A percentile compares a stretch with the other conserved stretches of the same genome.
phyloP scores from a whole-genome alignment of 2,797 vertebrate species.

The Lepus townsendii region DNA sequence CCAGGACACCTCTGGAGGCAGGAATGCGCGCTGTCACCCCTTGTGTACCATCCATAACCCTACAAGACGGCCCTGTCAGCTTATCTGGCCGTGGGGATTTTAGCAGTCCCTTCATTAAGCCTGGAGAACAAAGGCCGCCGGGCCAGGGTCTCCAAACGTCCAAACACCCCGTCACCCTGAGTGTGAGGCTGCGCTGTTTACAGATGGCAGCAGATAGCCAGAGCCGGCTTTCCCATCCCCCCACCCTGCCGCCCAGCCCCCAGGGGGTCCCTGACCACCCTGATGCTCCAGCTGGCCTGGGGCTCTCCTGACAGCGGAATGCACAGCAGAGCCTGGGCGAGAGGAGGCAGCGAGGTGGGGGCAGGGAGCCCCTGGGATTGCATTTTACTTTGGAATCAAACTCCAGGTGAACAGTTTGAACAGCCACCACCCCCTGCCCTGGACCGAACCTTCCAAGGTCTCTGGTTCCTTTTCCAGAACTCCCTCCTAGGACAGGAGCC shows the following conservation, averaged over 20 bases:
- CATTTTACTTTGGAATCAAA: not conserved
- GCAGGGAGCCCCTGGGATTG: not conserved
- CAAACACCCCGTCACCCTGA: conserved; percentile 90
- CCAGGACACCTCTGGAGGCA: conserved; percentile 76
- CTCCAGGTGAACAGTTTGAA: rapidly evolving
- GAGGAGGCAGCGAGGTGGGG: not conserved
- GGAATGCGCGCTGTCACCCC: conserved; percentile 87
- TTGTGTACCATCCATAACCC: conserved; percentile 90
- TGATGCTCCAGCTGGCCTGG: conserved; percentile 55
- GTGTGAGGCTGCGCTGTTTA: conserved; percentile 91
- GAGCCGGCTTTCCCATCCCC: conserved; percentile 85
- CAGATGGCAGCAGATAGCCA: conserved; percentile 89
- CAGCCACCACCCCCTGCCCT: too few relatives aligned
- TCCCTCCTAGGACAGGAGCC: not conserved
- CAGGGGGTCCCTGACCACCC: conserved; percentile 60
- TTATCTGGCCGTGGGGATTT: conserved; percentile 88
- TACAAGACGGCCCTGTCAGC: conserved; percentile 89
- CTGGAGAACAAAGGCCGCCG: conserved; percentile 84
- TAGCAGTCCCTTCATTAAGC: conserved; percentile 90
- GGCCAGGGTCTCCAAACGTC: conserved; percentile 84
- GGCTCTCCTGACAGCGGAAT: conserved; percentile 42
- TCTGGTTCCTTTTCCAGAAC: not conserved
- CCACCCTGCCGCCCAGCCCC: not conserved
- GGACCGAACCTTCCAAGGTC: not conserved
- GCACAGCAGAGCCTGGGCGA: not conserved